Evolutionary conservation across 2,797 vertebrate species (phyloP).

Genomic region (Dryobates pubescens): DNA sequence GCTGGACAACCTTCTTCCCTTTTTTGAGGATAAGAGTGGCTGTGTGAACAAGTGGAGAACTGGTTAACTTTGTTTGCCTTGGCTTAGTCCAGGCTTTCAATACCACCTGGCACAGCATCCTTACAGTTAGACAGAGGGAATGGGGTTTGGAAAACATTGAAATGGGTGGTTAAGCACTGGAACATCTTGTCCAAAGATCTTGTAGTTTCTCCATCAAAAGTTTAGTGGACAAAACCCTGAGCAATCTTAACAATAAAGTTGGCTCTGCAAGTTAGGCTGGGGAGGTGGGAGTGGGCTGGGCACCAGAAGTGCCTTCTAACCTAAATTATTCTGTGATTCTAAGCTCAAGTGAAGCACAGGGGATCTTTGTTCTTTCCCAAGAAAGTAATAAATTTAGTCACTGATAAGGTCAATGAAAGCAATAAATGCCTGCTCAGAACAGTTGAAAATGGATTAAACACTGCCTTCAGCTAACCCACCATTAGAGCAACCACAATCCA

Average conservation of each 20-base stretch:
- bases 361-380: background rate
- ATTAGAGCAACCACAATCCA: background rate
- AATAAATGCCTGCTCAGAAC: background rate
- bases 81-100: no score
- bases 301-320: background rate
- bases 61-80: no score
- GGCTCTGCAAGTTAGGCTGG: background rate
- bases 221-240: background rate
- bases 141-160: background rate
- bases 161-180: background rate
- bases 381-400: constrained; percentile 12
- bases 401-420: background rate
- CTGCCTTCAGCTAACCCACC: background rate
- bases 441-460: background rate
- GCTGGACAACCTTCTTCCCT: background rate
- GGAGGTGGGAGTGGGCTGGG: background rate
- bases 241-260: background rate
- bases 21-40: background rate
- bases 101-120: no score
- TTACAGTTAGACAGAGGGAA: no score
- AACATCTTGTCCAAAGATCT: no score
- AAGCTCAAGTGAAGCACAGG: background rate
- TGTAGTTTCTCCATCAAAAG: background rate
- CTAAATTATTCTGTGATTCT: no score
- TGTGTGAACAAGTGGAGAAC: background rate